phyloP scores from a whole-genome alignment of 2,797 vertebrate species.

The Todus mexicanus region DNA sequence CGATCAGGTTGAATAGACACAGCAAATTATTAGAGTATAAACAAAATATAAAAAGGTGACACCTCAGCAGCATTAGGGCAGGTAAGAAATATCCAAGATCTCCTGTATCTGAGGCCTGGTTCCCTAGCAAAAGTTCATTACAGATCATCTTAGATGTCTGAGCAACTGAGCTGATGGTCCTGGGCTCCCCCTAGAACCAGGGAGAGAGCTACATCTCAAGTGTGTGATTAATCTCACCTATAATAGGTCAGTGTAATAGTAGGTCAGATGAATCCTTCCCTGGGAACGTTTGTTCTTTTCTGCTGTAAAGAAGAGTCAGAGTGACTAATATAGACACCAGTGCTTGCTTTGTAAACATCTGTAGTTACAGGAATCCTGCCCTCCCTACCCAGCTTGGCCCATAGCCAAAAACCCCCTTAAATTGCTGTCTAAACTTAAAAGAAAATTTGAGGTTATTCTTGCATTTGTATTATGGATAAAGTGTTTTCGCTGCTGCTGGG shows the following conservation, averaged over 20 bases:
- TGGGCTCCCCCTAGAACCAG: background rate
- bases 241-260: background rate
- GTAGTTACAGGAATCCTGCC: background rate
- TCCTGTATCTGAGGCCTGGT: background rate
- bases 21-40: background rate
- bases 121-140: background rate
- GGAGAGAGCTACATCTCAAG: background rate
- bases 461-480: background rate
- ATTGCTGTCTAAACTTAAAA: background rate
- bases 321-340: background rate
- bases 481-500: background rate
- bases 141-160: background rate
- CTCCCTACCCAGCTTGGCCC: background rate
- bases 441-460: background rate
- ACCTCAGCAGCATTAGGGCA: background rate
- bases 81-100: background rate
- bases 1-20: background rate
- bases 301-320: background rate
- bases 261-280: background rate
- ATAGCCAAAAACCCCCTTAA: background rate
- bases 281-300: background rate
- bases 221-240: background rate
- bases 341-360: rapidly evolving
- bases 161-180: background rate
- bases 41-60: background rate